A percentile compares a stretch with the other conserved stretches of the same genome.
phyloP scores from a whole-genome alignment of 2,888 invertebrate genomes.

The Heliconius hortense region DNA sequence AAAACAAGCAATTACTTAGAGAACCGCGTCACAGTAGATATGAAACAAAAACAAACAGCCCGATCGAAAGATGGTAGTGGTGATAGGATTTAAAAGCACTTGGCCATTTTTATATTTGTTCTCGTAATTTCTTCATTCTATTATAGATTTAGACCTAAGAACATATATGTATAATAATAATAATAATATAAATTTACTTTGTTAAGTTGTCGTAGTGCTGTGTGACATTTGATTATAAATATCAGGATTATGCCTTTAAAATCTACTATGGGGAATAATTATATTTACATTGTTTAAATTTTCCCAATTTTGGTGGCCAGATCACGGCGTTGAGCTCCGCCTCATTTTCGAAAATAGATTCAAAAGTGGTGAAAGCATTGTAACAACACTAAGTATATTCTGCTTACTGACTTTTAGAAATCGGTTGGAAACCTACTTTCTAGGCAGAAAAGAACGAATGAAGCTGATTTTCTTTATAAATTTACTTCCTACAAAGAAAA shows the following conservation, averaged over 20 bases:
- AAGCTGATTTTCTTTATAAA: too few relatives aligned
- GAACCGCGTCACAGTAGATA: conserved; percentile 21
- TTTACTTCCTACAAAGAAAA: background rate
- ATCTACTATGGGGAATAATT: too few relatives aligned
- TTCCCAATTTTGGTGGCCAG: background rate
- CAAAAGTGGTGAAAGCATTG: background rate
- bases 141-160: background rate
- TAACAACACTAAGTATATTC: too few relatives aligned
- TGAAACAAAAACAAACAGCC: conserved; percentile 2
- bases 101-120: conserved; percentile 4
- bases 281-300: too few relatives aligned
- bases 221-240: background rate
- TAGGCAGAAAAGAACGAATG: too few relatives aligned
- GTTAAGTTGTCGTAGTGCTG: background rate
- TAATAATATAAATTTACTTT: background rate
- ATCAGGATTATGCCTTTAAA: too few relatives aligned
- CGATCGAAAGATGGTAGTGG: background rate
- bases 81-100: conserved; percentile 11
- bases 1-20: conserved; percentile 40
- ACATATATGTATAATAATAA: too few relatives aligned
- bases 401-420: too few relatives aligned
- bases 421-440: too few relatives aligned
- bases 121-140: background rate
- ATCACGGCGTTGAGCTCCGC: background rate
- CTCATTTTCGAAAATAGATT: background rate